Evolutionary conservation across 2,113 vertebrate species (phyloP), one percentile per base, ranked within the genome.

Genomic region (Varanus komodoensis): DNA sequence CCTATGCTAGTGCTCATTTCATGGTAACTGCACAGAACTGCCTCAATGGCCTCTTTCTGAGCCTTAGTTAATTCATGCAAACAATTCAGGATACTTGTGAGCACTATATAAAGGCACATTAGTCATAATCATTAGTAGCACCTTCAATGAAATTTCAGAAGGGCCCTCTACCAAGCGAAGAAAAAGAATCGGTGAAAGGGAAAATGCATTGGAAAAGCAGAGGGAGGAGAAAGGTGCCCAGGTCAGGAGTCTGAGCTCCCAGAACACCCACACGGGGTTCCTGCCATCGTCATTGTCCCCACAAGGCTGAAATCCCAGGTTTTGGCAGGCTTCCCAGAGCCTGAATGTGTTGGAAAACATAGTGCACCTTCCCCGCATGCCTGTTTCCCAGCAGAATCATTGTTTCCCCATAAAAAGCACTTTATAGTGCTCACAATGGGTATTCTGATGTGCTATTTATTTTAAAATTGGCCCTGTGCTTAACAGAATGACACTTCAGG

Each of bases 401-500:
- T 64, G 61, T 64, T 69, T 71, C 12, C 67, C 8, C 50, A n/a
- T 48, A 80, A 29, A 57, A 79, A 68, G 44, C 29, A 29, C 25
- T 9, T 32, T 87, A 75, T 73, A 50, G 19, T 50, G 25, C 67
- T 32, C 14, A 34, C 27, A 73, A 50, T 86, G 15, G 21, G 83
- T 29, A 5, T 68, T 84, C 8, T 82, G 34, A 50, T 82, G 34
- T 11, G 19, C 19, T 82, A 89, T 3, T 3, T 21, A 73, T 79
- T 93, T 2, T 50, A 19, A 91, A 3, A 0, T 15, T 90, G 17
- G 17, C 61, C 87, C 50, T 0, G 27, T 87, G 4, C 54, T 1
- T 86, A 32, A 90, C 15, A 94, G n/a, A 93, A 89, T 21, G 5
- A 0, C 11, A 86, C 81, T 91, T 67, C 77, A 17, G 69, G 29